Evolutionary conservation across 2,113 vertebrate species (phyloP).

Genomic region (Potamarius usumacintae): DNA sequence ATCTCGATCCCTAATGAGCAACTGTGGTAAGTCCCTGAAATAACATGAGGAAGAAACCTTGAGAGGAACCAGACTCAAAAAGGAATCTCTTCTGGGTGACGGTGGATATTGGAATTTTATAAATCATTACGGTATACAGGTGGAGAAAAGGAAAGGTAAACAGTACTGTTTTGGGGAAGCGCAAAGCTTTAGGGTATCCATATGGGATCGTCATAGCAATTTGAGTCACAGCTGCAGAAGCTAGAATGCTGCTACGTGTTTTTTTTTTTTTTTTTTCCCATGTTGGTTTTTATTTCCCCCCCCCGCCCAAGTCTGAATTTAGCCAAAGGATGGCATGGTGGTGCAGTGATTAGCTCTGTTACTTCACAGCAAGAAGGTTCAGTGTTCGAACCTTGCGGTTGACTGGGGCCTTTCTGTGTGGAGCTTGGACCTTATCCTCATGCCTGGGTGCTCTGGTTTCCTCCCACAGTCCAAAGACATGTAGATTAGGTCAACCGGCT

Average conservation of each 20-base stretch:
- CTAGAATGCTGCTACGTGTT: not conserved
- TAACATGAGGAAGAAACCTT: not conserved
- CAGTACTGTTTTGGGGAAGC: not conserved
- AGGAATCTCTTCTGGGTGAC: not conserved
- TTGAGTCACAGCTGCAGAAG: not conserved
- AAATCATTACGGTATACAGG: not conserved
- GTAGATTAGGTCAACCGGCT: too few species aligned
- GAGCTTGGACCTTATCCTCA: too few species aligned
- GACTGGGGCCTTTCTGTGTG: too few species aligned
- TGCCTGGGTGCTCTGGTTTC: too few species aligned
- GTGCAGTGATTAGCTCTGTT: too few species aligned
- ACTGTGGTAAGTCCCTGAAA: not conserved
- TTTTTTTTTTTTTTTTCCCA: not conserved
- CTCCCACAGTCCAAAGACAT: too few species aligned
- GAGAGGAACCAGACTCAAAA: not conserved
- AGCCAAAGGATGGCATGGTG: not conserved
- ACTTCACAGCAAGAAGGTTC: too few species aligned
- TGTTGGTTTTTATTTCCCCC: too few species aligned
- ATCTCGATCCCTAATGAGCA: not conserved
- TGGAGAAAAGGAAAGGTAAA: not conserved
- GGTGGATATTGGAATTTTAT: not conserved
- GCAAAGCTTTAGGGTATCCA: not conserved
- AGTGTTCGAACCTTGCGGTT: too few species aligned
- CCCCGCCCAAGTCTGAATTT: not conserved
- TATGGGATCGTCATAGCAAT: not conserved